Evolutionary conservation across 2,797 vertebrate species (phyloP).

Genomic region (Remorina albescens): DNA sequence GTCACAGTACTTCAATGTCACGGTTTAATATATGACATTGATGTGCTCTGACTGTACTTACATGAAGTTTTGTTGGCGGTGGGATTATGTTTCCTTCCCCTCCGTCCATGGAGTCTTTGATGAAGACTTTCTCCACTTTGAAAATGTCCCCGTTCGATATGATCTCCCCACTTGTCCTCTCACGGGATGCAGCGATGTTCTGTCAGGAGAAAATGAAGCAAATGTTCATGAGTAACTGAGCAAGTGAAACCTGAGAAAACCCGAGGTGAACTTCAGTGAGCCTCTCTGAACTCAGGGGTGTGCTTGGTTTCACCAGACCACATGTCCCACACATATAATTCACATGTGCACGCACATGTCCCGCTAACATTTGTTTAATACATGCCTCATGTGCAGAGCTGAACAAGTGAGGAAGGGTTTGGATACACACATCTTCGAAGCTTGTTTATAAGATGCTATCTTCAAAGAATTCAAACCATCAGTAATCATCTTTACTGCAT

Average conservation of each 20-base stretch:
- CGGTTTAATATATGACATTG: neutral
- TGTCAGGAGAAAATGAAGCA: conserved; percentile 64
- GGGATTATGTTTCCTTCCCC: conserved; percentile 70
- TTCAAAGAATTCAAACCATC: neutral
- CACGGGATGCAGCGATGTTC: conserved; percentile 55
- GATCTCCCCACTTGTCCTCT: conserved; percentile 50
- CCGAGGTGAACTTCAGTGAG: conserved; percentile 57
- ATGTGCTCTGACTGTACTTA: conserved; percentile 53
- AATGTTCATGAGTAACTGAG: conserved; percentile 60
- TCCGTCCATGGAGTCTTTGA: conserved; percentile 85
- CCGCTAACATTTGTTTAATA: conserved; percentile 32
- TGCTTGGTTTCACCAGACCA: conserved; percentile 56
- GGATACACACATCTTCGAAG: neutral
- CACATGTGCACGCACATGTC: conserved; percentile 71
- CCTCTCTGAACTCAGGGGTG: conserved; percentile 51
- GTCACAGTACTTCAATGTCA: neutral
- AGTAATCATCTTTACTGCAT: neutral
- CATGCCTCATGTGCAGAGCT: conserved; percentile 17
- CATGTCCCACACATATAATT: conserved; percentile 66
- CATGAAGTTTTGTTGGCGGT: conserved; percentile 51
- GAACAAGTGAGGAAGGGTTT: conserved; percentile 6
- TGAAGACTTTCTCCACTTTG: conserved; percentile 89
- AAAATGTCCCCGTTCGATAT: conserved; percentile 87
- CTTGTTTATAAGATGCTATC: conserved; percentile 16
- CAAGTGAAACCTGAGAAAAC: conserved; percentile 72